Base-by-base conservation (phyloP, 2,113 vertebrate genomes). In the Crotalus viridis region DNA sequence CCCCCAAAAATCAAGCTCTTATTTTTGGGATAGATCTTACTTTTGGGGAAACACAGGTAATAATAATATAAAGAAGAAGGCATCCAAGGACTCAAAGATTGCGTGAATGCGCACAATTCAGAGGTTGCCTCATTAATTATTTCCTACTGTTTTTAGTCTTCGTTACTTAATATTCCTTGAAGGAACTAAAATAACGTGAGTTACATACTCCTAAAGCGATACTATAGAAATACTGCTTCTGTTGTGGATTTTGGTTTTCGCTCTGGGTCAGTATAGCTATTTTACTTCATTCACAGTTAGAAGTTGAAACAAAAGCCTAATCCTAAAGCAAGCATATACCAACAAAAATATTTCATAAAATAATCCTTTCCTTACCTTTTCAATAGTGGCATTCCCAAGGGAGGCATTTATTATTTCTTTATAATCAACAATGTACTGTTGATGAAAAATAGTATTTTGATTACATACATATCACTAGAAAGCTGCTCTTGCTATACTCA, bases 361-460 rank as follows among this genome's bases (percentile, higher is more conserved):
- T 39, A 87, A 87, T 51, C 0, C 3, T 24, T 33, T 15, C 10
- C 85, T 91, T 87, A 91, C 91, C 85, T 91, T 91, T 91, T 91
- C 91, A 52, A 91, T 87, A 12, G 85, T 87, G 51, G 56, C 91
- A 87, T 91, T 91, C 56, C 91, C 56, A 87, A 91, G 8, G 19
- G 28, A 13, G 24, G 85, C 85, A 64, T 91, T 64, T 64, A 33
- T 61, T 87, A 61, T 48, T 15, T 28, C 91, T 15, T 87, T 64
- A 52, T 91, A 91, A 91, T 91, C 91, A n/a, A 28, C 87, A 12
- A 91, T 52, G 61, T 91, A 91, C 91, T 91, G 56, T 91, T 61
- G 59, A 87, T 22, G 56, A 51, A 64, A 91, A 91, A 17, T 1
- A 61, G 51, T 33, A 48, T 57, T 86, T 91, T 22, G 10, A 87